Conservation (phyloP, 2,888 invertebrate genomes). For the Protonemura montana region DNA sequence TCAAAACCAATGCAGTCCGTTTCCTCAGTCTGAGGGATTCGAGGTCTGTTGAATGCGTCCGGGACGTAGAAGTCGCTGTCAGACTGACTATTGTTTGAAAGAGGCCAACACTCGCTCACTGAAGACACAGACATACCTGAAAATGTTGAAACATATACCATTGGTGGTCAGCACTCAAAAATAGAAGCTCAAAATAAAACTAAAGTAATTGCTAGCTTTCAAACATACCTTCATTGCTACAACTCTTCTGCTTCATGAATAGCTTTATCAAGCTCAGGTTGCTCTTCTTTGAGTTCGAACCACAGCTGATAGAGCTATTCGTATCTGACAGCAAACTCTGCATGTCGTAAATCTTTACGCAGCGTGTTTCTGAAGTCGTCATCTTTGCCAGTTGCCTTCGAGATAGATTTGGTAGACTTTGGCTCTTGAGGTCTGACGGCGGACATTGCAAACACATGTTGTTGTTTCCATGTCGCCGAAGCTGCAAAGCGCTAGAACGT, state of each 20-base stretch:
- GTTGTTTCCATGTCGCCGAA: constrained; percentile 75
- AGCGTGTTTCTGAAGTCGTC: constrained; percentile 48
- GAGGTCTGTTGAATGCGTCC: constrained; percentile 22
- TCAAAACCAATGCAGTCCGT: constrained; percentile 52
- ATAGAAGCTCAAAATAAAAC: background rate
- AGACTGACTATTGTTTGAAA: constrained; percentile 51
- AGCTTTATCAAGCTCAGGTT: constrained; percentile 72
- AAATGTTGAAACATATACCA: background rate
- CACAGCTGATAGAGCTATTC: constrained; percentile 53
- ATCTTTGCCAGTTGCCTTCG: constrained; percentile 44
- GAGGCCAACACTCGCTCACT: constrained; percentile 77
- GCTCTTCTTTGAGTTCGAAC: constrained; percentile 35
- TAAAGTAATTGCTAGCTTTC: background rate
- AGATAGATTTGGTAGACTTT: constrained; percentile 79
- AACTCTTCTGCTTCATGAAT: constrained; percentile 89
- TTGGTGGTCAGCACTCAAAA: background rate
- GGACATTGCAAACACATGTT: constrained; percentile 57
- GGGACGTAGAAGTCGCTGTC: constrained; percentile 52
- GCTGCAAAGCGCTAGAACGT: constrained; percentile 70
- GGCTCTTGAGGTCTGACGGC: constrained; percentile 65
- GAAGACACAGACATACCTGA: constrained; percentile 75
- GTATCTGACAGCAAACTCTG: constrained; percentile 52
- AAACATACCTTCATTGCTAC: constrained; percentile 76
- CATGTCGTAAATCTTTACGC: constrained; percentile 54
- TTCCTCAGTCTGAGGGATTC: constrained; percentile 34